These are phyloP conservation scores for Eurytoma californica DNA, from an alignment of 2,888 invertebrate species.

Conservation along the genomic window DNA sequence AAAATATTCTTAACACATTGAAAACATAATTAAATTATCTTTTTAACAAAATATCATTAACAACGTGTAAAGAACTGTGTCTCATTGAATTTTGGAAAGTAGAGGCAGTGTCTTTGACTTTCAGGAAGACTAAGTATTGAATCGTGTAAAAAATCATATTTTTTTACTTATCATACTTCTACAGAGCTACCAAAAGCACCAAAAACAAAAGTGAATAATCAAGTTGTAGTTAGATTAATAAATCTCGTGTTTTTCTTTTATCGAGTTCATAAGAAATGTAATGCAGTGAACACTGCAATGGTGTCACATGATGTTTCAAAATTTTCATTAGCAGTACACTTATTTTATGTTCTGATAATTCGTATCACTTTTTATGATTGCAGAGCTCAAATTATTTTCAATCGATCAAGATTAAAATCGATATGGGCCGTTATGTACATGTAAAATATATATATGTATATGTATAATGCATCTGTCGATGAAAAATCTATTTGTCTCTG, in stretches of 20 bases:
- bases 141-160: conserved; percentile 41
- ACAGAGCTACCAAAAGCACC: conserved; percentile 62
- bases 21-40: too few relatives aligned
- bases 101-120: conserved; percentile 43
- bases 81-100: not conserved
- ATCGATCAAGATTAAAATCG: conserved; percentile 45
- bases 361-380: conserved; percentile 47
- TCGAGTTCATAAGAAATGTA: conserved; percentile 39
- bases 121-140: conserved; percentile 41
- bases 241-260: conserved; percentile 29
- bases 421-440: conserved; percentile 50
- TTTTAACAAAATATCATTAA: too few relatives aligned
- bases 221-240: conserved; percentile 43
- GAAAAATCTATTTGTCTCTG: conserved; percentile 56
- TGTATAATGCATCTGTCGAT: conserved; percentile 49
- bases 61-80: too few relatives aligned
- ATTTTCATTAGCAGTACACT: conserved; percentile 45
- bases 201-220: conserved; percentile 51
- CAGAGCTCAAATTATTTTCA: conserved; percentile 53
- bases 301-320: conserved; percentile 44
- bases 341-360: conserved; percentile 42
- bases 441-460: conserved; percentile 50
- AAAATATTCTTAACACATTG: too few relatives aligned
- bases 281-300: conserved; percentile 38
- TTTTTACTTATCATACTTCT: conserved; percentile 49